Evolutionary conservation across 2,888 invertebrate genomes (phyloP), one percentile per base, ranked within the genome.

Genomic region (Dyspetes luteomarginatus): DNA sequence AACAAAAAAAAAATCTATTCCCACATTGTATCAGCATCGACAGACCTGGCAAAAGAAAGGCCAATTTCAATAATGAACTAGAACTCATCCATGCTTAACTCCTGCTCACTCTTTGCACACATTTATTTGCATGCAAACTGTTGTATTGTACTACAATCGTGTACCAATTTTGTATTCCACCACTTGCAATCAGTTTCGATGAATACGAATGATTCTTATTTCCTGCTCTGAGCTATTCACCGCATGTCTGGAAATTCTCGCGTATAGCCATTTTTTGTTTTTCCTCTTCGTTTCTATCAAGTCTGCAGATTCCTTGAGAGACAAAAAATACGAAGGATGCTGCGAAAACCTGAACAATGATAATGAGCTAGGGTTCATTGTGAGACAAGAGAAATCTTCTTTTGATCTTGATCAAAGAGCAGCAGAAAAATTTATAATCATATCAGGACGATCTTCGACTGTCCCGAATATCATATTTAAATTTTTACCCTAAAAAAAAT

Each of bases 141-240:
- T 74, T 67, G 56, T 69, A 71, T 50, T 19, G 26, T 45, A 17
- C 48, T 73, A 7, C 71, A 26, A 48, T 60, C 36, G 65, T 52
- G 72, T 74, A 67, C 45, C 60, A 41, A 71, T 77, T 82, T 74
- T 79, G 24, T 60, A 73, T 82, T 82, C 30, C 55, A 80, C 78
- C 75, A 80, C 83, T 83, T 71, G 43, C 71, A 65, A 71, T 71
- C 65, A 67, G 56, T 64, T 58, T 81, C 62, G 48, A 64, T 64
- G 68, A 56, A 58, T 48, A 45, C 48, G 30, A 64, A 72, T 62
- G 64, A 7, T 56, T 64, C 36, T 41, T 64, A 19, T 55, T 55
- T 36, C 12, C 26, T 50, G 43, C 28, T 36, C 24, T 48, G 5
- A 41, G n/a, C n/a, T n/a, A n/a, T n/a, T n/a, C n/a, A n/a, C n/a